Evolutionary conservation across 2,113 vertebrate species (phyloP), one percentile per base, ranked within the genome.

Genomic region (Propithecus coquereli): DNA sequence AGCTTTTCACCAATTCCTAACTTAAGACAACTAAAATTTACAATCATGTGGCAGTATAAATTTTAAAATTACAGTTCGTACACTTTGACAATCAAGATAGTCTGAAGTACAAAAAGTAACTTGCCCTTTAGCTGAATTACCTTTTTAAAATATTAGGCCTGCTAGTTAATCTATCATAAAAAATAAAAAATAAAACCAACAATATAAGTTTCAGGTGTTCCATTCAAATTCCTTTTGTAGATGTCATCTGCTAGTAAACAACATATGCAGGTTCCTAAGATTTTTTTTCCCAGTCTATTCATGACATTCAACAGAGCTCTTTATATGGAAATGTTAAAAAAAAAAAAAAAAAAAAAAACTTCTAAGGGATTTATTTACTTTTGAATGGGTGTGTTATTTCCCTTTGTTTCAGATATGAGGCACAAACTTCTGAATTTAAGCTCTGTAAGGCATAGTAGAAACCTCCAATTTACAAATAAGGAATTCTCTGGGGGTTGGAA

Each of bases 391-490:
- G 23, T 96, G 54, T 68, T 98, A 97, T 98, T 98, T 98, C 98
- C 98, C 98, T 98, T 97, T 95, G 97, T 94, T 98, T 98, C 96
- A 96, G 76, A 57, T 96, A 93, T 98, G 98, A 99, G 98, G 98
- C 98, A 99, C 98, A 98, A 94, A 98, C 97, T 98, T 98, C 97
- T 98, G 95, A 96, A 98, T 96, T 98, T 97, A 95, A 98, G 97
- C 98, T 98, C 97, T 98, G 95, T 99, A 99, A 99, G 99, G 99
- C 99, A 99, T 98, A 98, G 98, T 98, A 98, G 98, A 99, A 98
- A 98, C 97, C 95, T 98, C 93, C 97, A 96, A 97, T 97, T 98
- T 98, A 97, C 90, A 94, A 96, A 97, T 87, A 97, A 97, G 73
- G 97, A 98, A 97, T 98, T 98, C 97, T 98, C 97, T 98, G 97